Conservation (phyloP, 2,888 invertebrate genomes). For the Vanessa cardui region DNA sequence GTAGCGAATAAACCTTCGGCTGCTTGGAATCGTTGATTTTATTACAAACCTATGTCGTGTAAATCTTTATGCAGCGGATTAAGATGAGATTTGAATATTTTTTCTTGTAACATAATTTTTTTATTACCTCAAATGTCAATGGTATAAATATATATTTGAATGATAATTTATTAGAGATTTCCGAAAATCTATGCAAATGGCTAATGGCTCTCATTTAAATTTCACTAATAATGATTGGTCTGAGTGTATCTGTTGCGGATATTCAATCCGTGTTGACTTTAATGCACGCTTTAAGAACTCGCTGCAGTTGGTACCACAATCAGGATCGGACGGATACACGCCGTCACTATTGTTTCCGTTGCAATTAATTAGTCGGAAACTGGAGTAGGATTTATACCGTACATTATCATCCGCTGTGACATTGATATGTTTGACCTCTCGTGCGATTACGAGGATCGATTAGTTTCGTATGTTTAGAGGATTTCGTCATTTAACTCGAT, state of each 20-base stretch:
- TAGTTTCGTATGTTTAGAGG: not conserved
- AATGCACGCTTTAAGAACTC: constrained; percentile 7
- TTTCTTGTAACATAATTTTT: not conserved
- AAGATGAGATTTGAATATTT: constrained; percentile 7
- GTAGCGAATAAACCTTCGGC: constrained; percentile 32
- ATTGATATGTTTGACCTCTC: constrained; percentile 22
- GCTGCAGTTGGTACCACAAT: constrained; percentile 18
- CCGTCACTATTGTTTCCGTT: constrained; percentile 41
- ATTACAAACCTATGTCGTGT: constrained; percentile 27
- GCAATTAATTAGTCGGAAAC: constrained; percentile 42
- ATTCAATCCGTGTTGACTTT: not conserved
- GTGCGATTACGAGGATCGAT: not conserved
- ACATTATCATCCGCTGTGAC: constrained; percentile 34
- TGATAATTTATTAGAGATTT: too few species aligned
- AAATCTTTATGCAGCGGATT: constrained; percentile 24
- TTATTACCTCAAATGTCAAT: not conserved
- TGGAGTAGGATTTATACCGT: constrained; percentile 36
- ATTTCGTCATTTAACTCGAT: not conserved
- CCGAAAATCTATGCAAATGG: too few species aligned
- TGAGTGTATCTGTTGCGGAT: not conserved
- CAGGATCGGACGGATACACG: constrained; percentile 35
- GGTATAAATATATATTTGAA: not conserved
- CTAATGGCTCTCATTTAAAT: not conserved
- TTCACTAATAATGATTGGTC: not conserved
- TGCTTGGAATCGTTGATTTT: constrained; percentile 26